Evolutionary conservation across 1,140 invertebrate species (phyloP).

Genomic region (Pseudobourletiella spinata): DNA sequence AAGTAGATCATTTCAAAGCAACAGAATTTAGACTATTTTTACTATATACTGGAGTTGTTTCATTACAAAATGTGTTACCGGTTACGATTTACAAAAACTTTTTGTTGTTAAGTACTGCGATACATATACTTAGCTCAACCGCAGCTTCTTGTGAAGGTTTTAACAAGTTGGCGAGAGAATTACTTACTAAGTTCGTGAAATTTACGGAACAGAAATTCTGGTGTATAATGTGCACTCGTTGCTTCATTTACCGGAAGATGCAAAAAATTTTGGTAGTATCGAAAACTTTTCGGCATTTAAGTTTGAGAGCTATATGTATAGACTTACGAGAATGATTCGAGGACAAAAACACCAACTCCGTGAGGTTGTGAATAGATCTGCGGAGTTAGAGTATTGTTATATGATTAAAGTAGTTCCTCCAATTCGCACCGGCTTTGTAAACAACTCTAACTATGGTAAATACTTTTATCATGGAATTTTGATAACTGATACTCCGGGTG

Average conservation of each 20-base stretch:
- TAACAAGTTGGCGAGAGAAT: slow-evolving; percentile 21
- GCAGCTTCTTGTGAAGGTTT: neutral
- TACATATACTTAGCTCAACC: slow-evolving; percentile 2
- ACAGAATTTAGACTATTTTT: slow-evolving; percentile 29
- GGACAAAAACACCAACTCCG: neutral
- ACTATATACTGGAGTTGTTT: slow-evolving; percentile 27
- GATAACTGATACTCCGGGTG: neutral
- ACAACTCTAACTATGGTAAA: neutral
- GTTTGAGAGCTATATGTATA: slow-evolving; percentile 42
- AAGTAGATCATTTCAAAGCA: slow-evolving; percentile 23
- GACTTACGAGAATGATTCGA: slow-evolving; percentile 13
- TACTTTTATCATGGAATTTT: neutral
- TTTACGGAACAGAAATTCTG: slow-evolving; percentile 1
- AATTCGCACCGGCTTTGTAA: neutral
- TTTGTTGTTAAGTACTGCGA: slow-evolving; percentile 10
- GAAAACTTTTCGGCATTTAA: slow-evolving; percentile 42
- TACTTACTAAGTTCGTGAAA: slow-evolving; percentile 11
- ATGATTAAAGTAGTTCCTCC: neutral
- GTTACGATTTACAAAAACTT: slow-evolving; percentile 17
- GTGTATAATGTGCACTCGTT: slow-evolving; percentile 41
- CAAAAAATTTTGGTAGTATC: slow-evolving; percentile 39
- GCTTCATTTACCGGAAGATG: slow-evolving; percentile 42
- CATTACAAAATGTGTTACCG: slow-evolving; percentile 10
- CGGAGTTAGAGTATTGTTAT: neutral
- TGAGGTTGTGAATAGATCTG: slow-evolving; percentile 14